phyloP scores from a whole-genome alignment of 2,888 invertebrate species.

The Megaustenia siamemsis region DNA sequence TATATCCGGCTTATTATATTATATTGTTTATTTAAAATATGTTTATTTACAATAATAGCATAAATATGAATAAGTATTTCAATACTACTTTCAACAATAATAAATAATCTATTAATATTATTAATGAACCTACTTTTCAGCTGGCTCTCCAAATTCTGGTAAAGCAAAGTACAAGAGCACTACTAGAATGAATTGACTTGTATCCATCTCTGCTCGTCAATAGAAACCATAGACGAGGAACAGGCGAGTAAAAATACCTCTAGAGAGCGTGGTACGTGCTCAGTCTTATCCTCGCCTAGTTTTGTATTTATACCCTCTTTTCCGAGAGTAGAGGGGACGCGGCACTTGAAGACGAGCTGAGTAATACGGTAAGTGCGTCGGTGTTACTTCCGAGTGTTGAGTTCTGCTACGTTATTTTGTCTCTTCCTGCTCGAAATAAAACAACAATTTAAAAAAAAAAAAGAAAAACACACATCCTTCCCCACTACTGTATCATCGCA shows the following conservation, averaged over 20 bases:
- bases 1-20: too few species aligned
- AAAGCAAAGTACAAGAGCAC: neutral
- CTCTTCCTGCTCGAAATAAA: neutral
- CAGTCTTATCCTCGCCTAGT: neutral
- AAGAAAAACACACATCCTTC: too few species aligned
- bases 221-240: neutral
- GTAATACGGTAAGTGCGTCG: conserved; percentile 20
- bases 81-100: too few species aligned
- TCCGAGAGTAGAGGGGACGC: neutral
- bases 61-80: too few species aligned
- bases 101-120: too few species aligned
- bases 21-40: too few species aligned
- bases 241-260: neutral
- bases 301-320: conserved; percentile 23
- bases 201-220: conserved; percentile 15
- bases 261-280: too few species aligned
- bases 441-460: too few species aligned
- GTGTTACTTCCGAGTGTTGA: conserved; percentile 8
- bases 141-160: neutral
- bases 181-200: neutral
- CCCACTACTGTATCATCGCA: too few species aligned
- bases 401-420: neutral
- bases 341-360: neutral
- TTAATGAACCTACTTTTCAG: neutral
- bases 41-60: too few species aligned